Evolutionary conservation across 2,888 invertebrate species (phyloP).

Genomic region (Stenotaenia linearis): DNA sequence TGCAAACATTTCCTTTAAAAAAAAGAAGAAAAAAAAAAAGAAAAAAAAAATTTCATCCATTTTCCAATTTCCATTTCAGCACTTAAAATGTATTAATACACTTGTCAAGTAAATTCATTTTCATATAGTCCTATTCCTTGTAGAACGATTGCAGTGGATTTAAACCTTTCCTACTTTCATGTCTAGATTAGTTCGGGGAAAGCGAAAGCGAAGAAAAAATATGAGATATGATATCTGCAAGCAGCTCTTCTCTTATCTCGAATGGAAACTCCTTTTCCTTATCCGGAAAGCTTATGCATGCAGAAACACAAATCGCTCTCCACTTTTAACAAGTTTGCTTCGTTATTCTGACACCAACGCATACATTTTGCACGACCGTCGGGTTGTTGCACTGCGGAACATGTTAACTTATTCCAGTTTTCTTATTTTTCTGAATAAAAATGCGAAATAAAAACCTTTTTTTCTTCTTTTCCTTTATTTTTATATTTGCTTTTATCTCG

Average conservation of each 20-base stretch:
- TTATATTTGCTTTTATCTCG: neutral
- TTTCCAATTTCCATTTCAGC: neutral
- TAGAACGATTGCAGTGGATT: neutral
- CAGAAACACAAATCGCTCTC: conserved; percentile 19
- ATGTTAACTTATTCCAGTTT: neutral
- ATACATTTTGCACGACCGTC: neutral
- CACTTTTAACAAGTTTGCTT: conserved; percentile 23
- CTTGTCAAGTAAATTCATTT: neutral
- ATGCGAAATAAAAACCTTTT: neutral
- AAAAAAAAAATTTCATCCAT: neutral
- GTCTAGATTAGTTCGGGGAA: conserved; percentile 1
- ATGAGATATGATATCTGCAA: conserved; percentile 17
- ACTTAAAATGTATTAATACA: neutral
- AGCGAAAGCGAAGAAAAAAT: conserved; percentile 1
- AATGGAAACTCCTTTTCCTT: conserved; percentile 23
- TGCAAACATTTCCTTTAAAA: neutral
- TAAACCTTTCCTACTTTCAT: neutral
- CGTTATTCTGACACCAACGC: neutral
- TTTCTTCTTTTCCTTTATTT: neutral
- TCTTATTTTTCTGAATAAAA: neutral
- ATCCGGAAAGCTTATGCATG: conserved; percentile 24
- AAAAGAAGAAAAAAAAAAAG: neutral
- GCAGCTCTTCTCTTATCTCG: conserved; percentile 5
- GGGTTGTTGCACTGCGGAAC: neutral
- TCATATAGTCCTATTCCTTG: neutral